phyloP scores from a whole-genome alignment of 2,113 vertebrate genomes.

The Nansenia antarctica region DNA sequence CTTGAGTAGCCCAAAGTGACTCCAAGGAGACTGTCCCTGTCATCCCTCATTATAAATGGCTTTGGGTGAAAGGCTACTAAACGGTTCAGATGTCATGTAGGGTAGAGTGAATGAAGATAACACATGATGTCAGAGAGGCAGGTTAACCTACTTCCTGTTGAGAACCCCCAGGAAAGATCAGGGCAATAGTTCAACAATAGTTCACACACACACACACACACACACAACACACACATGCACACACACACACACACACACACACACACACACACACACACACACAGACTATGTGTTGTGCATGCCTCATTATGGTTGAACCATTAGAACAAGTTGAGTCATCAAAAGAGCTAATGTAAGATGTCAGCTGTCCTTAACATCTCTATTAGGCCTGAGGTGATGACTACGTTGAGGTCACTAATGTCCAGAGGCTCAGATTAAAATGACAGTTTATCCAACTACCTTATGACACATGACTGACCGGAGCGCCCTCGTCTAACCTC shows the following conservation, averaged over 20 bases:
- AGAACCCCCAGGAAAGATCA: not conserved
- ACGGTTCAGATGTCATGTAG: not conserved
- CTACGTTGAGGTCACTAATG: not conserved
- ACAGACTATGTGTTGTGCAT: too few relatives aligned
- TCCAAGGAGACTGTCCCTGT: too few relatives aligned
- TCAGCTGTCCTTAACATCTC: slow-evolving; percentile 21
- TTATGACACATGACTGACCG: too few relatives aligned
- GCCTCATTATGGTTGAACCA: too few relatives aligned
- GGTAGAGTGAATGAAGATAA: not conserved
- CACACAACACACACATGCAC: too few relatives aligned
- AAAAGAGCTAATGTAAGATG: slow-evolving; percentile 20
- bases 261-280: slow-evolving; percentile 16
- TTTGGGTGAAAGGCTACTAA: too few relatives aligned
- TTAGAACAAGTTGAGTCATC: slow-evolving; percentile 41
- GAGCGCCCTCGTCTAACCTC: too few relatives aligned
- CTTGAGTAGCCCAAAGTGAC: too few relatives aligned
- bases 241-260: slow-evolving; percentile 31
- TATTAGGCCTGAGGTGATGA: slow-evolving; percentile 19
- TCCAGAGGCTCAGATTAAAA: too few relatives aligned
- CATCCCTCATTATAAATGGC: too few relatives aligned
- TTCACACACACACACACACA: not conserved
- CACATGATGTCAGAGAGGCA: not conserved
- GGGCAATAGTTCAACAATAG: not conserved
- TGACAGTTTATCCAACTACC: too few relatives aligned
- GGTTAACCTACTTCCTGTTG: not conserved